phyloP scores from a whole-genome alignment of 2,888 invertebrate species.

The Chloromyia formosa region DNA sequence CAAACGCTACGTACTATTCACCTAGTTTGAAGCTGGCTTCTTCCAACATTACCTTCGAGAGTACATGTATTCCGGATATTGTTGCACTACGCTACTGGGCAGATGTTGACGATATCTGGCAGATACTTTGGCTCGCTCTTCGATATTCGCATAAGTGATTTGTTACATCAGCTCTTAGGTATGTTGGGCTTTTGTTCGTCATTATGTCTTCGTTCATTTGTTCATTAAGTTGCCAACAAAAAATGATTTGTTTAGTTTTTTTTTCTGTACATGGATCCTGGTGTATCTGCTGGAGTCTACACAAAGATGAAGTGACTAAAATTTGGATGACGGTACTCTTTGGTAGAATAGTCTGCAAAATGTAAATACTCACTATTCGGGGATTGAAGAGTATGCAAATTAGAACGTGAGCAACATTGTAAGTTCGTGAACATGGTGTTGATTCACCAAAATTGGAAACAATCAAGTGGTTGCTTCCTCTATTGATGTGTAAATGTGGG shows the following conservation, averaged over 20 bases:
- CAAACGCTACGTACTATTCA: neutral
- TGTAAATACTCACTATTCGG: too few species aligned
- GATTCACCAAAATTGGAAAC: too few species aligned
- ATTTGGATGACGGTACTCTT: neutral
- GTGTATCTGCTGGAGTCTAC: neutral
- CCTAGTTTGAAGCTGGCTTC: too few species aligned
- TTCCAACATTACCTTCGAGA: neutral
- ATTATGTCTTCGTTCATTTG: conserved; percentile 17
- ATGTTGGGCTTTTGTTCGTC: conserved; percentile 18
- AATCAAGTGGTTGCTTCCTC: too few species aligned
- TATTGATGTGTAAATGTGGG: too few species aligned
- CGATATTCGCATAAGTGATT: conserved; percentile 3
- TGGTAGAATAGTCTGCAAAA: too few species aligned
- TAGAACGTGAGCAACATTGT: too few species aligned
- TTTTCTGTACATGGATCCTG: conserved; percentile 4
- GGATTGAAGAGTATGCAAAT: neutral
- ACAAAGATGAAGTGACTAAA: neutral
- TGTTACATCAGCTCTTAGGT: conserved; percentile 32
- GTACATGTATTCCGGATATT: neutral
- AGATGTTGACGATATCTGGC: conserved; percentile 2
- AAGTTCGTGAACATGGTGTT: neutral
- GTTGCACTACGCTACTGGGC: neutral
- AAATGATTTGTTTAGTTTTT: conserved; percentile 22
- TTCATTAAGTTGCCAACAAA: conserved; percentile 29
- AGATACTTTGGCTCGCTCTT: neutral